Percentiles rank a stretch among this genome's conserved stretches.
These are phyloP conservation scores for Metridium senile DNA, from an alignment of 92 coral and sea anemone species.

Conservation along the genomic window DNA sequence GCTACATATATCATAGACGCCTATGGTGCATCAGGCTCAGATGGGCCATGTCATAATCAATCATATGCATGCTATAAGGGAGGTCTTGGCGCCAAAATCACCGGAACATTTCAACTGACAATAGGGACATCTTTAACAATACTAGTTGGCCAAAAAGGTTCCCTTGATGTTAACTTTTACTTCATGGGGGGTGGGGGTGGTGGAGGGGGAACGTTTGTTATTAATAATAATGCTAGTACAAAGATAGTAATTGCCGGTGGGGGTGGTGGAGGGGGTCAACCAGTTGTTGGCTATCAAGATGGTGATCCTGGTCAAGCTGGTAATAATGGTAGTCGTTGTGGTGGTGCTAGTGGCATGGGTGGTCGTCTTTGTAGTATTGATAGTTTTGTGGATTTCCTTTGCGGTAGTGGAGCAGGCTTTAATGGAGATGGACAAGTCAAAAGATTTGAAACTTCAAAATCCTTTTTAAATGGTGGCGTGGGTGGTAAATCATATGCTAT, in stretches of 20 bases:
- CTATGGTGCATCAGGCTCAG: constrained; percentile 83
- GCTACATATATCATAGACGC: constrained; percentile 79
- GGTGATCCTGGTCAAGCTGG: constrained; percentile 87
- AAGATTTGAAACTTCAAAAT: background rate
- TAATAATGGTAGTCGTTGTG: constrained; percentile 70
- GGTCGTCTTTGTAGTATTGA: constrained; percentile 53
- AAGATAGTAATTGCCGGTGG: constrained; percentile 77
- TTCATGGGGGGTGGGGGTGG: constrained; percentile 76
- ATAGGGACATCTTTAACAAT: constrained; percentile 50
- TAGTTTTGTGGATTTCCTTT: background rate
- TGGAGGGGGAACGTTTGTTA: constrained; percentile 89
- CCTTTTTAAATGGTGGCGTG: constrained; percentile 49
- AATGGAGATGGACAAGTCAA: constrained; percentile 1
- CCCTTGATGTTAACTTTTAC: background rate
- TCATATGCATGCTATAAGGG: constrained; percentile 25
- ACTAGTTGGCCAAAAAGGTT: constrained; percentile 81
- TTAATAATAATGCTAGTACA: constrained; percentile 16
- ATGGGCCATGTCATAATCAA: constrained; percentile 49
- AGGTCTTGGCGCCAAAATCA: constrained; percentile 82
- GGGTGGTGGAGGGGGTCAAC: constrained; percentile 88
- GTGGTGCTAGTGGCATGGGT: constrained; percentile 62
- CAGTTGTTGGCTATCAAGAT: constrained; percentile 33
- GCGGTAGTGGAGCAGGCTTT: constrained; percentile 27
- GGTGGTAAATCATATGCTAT: constrained; percentile 52
- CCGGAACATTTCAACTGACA: constrained; percentile 58